phyloP scores from a whole-genome alignment of 2,888 invertebrate genomes.

The Mayetiola destructor region DNA sequence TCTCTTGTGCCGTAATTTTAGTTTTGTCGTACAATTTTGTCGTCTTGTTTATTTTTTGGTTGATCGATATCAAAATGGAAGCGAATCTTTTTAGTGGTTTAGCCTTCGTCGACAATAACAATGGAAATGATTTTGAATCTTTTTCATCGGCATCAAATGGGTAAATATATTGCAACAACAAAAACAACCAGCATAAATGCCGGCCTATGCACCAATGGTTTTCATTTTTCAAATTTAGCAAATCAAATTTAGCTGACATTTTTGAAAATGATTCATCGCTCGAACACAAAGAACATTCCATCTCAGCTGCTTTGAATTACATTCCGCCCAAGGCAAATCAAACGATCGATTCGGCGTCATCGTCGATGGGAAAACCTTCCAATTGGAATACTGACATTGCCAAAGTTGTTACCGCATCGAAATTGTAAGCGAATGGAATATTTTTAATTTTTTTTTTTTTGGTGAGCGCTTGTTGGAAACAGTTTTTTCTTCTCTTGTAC shows the following conservation, averaged over 20 bases:
- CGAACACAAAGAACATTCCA: not conserved
- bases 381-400: slow-evolving; percentile 23
- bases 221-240: not conserved
- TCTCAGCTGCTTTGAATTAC: slow-evolving; percentile 23
- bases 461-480: not conserved
- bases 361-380: not conserved
- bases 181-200: not conserved
- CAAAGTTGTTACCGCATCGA: slow-evolving; percentile 25
- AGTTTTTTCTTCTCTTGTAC: no score
- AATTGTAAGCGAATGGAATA: slow-evolving; percentile 19
- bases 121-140: not conserved
- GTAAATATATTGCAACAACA: no score
- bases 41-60: not conserved
- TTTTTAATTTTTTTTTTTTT: not conserved
- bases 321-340: slow-evolving; percentile 21
- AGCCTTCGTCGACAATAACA: not conserved
- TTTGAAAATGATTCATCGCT: not conserved
- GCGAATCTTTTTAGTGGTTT: not conserved
- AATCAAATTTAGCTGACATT: slow-evolving; percentile 1
- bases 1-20: not conserved
- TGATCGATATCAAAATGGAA: not conserved
- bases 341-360: not conserved
- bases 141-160: not conserved
- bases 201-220: not conserved
- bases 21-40: not conserved